These are phyloP conservation scores for Ciconia maguari DNA, from an alignment of 2,113 vertebrate species.

Conservation along the genomic window DNA sequence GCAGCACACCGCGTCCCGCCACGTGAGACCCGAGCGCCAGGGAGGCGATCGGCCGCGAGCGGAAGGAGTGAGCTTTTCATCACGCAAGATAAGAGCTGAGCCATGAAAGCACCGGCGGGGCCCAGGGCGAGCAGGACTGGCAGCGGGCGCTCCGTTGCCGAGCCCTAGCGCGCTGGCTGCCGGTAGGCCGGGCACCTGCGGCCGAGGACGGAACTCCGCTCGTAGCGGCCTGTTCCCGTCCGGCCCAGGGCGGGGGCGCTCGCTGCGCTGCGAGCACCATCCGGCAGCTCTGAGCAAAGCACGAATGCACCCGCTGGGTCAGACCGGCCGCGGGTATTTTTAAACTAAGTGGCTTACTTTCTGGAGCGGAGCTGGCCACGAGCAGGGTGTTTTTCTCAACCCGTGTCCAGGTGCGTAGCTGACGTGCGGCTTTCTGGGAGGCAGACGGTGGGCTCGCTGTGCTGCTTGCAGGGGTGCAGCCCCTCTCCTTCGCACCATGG, in stretches of 20 bases:
- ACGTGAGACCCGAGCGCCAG: background rate
- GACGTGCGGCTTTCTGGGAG: background rate
- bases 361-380: background rate
- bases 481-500: background rate
- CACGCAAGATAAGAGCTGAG: no score
- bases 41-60: background rate
- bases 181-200: background rate
- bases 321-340: background rate
- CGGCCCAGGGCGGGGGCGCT: background rate
- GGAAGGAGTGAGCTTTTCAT: background rate
- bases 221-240: rapidly evolving
- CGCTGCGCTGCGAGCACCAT: background rate
- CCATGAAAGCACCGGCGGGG: background rate
- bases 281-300: background rate
- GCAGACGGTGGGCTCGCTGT: background rate
- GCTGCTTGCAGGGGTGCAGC: background rate
- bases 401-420: no score
- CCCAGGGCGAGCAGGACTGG: background rate
- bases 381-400: no score
- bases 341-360: background rate
- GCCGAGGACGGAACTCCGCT: no score
- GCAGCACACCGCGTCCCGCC: background rate
- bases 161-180: background rate
- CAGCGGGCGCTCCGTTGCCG: background rate
- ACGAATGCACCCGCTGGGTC: no score